phyloP scores from a whole-genome alignment of 1,140 invertebrate species.

The Zaprionus lachaisei region DNA sequence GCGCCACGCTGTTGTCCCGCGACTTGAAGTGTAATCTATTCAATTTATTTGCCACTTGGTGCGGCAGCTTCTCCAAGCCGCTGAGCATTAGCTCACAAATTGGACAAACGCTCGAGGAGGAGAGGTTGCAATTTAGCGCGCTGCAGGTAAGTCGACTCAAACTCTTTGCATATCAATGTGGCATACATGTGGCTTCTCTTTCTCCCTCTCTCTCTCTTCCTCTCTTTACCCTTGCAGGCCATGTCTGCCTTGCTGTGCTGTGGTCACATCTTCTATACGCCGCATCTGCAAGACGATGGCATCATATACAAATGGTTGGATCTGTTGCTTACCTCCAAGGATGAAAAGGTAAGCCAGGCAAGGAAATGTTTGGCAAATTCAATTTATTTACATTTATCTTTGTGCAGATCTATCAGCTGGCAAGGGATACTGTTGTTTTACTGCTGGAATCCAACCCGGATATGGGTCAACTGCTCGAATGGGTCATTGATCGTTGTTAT shows the following conservation, averaged over 20 bases:
- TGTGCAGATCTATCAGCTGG: constrained; percentile 93
- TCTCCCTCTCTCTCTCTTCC: not conserved
- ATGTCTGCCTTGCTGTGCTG: constrained; percentile 98
- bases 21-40: constrained; percentile 95
- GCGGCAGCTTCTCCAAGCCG: constrained; percentile 91
- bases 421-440: constrained; percentile 96
- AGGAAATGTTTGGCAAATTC: not conserved
- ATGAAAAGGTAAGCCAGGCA: constrained; percentile 91
- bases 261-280: constrained; percentile 96
- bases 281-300: constrained; percentile 94
- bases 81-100: constrained; percentile 83
- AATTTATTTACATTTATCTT: constrained; percentile 14
- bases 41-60: constrained; percentile 96
- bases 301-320: constrained; percentile 97
- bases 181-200: not conserved
- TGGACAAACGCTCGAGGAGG: constrained; percentile 85
- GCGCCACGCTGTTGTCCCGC: constrained; percentile 93
- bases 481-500: constrained; percentile 99
- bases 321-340: constrained; percentile 93
- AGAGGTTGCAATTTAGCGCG: constrained; percentile 89
- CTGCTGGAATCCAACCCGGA: constrained; percentile 98
- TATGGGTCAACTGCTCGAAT: constrained; percentile 96
- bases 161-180: constrained; percentile 9
- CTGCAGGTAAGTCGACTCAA: constrained; percentile 88
- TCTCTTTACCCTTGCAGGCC: constrained; percentile 87